Percentiles rank a stretch among this genome's conserved stretches.
Evolutionary conservation across 2,888 invertebrate genomes (phyloP).

Genomic region (Dryomyza anilis): DNA sequence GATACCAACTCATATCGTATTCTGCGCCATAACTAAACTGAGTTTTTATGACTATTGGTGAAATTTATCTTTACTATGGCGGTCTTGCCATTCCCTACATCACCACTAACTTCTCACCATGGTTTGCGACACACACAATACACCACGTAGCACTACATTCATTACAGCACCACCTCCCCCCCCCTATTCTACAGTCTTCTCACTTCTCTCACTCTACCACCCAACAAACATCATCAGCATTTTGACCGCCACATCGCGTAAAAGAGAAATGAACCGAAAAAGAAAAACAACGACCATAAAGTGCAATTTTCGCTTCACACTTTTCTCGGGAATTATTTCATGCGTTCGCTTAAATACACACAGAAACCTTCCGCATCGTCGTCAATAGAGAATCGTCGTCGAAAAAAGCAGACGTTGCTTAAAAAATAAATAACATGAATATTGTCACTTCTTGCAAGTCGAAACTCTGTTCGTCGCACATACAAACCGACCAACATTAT

Average conservation of each 20-base stretch:
- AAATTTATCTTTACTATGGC: conserved; percentile 13
- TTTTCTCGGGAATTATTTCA: conserved; percentile 34
- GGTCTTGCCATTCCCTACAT: background rate
- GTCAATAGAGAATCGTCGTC: no score
- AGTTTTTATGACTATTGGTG: conserved; percentile 17
- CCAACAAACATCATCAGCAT: no score
- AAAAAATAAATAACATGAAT: conserved; percentile 27
- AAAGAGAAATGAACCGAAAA: background rate
- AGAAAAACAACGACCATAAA: conserved; percentile 18
- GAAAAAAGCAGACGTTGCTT: no score
- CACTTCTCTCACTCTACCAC: conserved; percentile 1
- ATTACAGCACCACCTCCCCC: no score
- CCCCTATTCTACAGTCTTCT: no score
- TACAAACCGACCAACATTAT: no score
- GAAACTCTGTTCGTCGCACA: background rate
- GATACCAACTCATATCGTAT: background rate
- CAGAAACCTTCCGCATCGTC: no score
- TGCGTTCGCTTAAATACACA: conserved; percentile 36
- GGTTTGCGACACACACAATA: background rate
- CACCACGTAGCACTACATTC: background rate
- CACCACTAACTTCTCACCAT: background rate
- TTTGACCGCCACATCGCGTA: no score
- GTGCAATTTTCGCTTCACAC: conserved; percentile 22
- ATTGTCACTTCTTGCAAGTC: conserved; percentile 38
- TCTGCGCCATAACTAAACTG: conserved; percentile 11